Evolutionary conservation across 2,888 invertebrate genomes (phyloP), one percentile per base, ranked within the genome.

Genomic region (Synergus japonicus): DNA sequence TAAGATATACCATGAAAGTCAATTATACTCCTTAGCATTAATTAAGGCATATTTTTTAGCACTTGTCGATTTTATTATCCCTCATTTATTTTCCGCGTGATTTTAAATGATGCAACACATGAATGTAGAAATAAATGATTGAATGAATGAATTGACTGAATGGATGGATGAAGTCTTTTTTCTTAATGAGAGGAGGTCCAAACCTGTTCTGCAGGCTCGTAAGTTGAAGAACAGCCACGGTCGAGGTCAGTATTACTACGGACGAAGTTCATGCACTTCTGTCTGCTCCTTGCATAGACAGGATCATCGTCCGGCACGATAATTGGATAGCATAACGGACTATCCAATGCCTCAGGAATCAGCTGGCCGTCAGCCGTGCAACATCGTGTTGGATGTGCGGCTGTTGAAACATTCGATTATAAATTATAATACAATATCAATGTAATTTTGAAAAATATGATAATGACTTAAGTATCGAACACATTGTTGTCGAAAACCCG

Each of bases 121-220:
- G 3, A 69, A 73, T 54, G 73, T 37, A 29, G 49, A 46, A 54
- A 54, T 58, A 54, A 37, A 69, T 49, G 12, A 29, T 13, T 18
- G 3, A 69, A 73, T 54, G 73, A 73, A 15, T 69, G 69, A 54
- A 37, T 49, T 49, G 12, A 29, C 12, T 18, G 3, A 69, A 73
- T 54, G 73, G 37, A 49, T 54, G 8, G 29, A 69, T 60, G 1
- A 18, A 29, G 29, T 29, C 29, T 29, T 29, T 29, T 29, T 41
- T 8, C 22, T n/a, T n/a, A 44, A 44, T 49, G 43, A 3, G 43
- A 73, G 82, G 18, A 79, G 65, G 78, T 76, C 78, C 90, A 89
- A 90, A 96, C 96, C 93, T 96, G 96, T 93, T 96, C 95, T 76
- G 96, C 96, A 10, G 96, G 95, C 92, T 8, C 93, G 93, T 43